Conservation (phyloP, 1,140 invertebrate species). For the Sipha flava region DNA sequence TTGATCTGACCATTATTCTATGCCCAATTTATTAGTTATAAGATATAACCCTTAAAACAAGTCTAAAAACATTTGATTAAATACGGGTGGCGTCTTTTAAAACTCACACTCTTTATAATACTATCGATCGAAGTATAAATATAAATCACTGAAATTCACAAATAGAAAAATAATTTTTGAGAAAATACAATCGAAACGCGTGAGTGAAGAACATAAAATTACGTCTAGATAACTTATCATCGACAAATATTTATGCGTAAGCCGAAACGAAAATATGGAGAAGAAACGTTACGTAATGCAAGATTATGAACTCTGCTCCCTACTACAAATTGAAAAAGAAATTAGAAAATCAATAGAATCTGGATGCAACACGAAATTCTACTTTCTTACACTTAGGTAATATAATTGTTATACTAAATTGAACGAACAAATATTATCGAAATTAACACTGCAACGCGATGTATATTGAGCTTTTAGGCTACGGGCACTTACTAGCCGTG, state of each 20-base stretch:
- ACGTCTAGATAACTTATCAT: constrained; percentile 4
- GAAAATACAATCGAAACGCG: neutral
- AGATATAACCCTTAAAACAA: neutral
- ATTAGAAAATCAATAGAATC: neutral
- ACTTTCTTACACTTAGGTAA: neutral
- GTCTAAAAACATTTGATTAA: neutral
- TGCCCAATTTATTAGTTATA: neutral
- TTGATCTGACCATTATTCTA: neutral
- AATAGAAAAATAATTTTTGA: neutral
- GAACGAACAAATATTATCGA: neutral
- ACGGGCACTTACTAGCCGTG: neutral
- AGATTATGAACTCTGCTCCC: neutral
- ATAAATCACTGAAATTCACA: neutral
- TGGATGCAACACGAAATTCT: neutral
- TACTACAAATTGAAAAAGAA: neutral
- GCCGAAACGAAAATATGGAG: neutral
- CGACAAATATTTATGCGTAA: neutral
- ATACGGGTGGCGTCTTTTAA: neutral
- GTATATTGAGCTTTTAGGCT: constrained; percentile 12
- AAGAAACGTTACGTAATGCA: neutral
- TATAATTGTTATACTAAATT: neutral
- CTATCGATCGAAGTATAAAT: neutral
- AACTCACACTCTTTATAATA: too few species aligned
- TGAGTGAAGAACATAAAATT: neutral
- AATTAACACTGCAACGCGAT: constrained; percentile 14